A percentile compares a stretch with the other conserved stretches of the same genome.
Evolutionary conservation across 2,888 invertebrate species (phyloP).

Genomic region (Agrochola lota): DNA sequence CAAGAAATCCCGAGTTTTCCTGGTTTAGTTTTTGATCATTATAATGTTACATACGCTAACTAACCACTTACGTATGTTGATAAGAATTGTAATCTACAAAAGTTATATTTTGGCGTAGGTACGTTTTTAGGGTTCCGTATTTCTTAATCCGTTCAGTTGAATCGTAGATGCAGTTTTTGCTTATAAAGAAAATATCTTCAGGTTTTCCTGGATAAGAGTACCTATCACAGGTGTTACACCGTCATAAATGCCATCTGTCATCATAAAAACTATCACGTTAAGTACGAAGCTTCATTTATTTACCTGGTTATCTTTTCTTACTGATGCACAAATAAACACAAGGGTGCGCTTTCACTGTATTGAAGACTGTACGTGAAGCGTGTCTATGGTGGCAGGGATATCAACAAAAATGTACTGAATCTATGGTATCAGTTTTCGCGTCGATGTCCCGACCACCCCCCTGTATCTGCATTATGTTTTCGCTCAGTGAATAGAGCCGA

Average conservation of each 20-base stretch:
- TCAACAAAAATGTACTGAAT: too few species aligned
- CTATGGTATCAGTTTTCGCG: too few species aligned
- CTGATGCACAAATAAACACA: neutral
- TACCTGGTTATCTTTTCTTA: neutral
- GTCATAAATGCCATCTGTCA: too few species aligned
- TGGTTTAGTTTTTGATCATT: neutral
- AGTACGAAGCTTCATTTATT: too few species aligned
- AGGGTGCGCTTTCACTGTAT: neutral
- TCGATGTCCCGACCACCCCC: too few species aligned
- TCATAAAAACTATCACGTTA: too few species aligned
- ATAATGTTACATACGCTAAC: neutral
- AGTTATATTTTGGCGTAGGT: neutral
- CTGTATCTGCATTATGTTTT: neutral
- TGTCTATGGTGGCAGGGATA: too few species aligned
- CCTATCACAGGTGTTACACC: too few species aligned
- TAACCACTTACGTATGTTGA: neutral
- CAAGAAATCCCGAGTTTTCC: slow-evolving; percentile 3
- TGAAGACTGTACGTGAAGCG: neutral
- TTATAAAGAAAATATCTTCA: too few species aligned
- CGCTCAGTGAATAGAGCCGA: neutral
- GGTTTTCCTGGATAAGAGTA: too few species aligned
- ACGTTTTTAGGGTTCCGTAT: neutral
- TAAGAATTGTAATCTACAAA: neutral
- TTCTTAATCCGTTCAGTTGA: neutral
- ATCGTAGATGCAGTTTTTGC: too few species aligned